Percentiles rank a stretch among this genome's conserved stretches.
These are phyloP conservation scores for Cyprinella venusta DNA, from an alignment of 2,797 vertebrate species.

Conservation along the genomic window DNA sequence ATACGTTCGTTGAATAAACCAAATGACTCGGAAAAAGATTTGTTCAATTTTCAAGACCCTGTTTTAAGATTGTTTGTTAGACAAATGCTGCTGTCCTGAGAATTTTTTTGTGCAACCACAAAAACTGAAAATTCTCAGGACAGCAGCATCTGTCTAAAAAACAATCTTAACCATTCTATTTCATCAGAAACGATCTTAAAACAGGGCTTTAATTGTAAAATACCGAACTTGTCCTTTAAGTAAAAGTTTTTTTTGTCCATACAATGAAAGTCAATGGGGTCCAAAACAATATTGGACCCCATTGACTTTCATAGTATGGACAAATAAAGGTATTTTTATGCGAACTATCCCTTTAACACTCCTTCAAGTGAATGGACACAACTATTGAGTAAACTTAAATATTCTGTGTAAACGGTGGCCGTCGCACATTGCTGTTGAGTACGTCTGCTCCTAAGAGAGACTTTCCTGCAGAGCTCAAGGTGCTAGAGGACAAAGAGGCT, in stretches of 20 bases:
- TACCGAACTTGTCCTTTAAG: no score
- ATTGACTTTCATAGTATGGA: not conserved
- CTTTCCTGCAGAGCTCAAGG: conserved; percentile 63
- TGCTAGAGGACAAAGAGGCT: conserved; percentile 68
- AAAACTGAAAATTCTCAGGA: no score
- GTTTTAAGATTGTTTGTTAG: no score
- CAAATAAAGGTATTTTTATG: not conserved
- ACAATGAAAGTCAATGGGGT: not conserved
- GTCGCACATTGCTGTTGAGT: conserved; percentile 6
- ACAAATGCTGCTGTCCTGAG: no score
- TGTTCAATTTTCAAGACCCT: no score
- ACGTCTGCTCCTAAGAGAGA: conserved; percentile 33
- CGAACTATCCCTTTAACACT: not conserved
- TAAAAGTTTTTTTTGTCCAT: not conserved
- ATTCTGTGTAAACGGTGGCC: conserved; percentile 3
- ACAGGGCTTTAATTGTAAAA: no score
- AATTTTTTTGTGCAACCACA: no score
- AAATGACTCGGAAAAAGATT: no score
- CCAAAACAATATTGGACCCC: not conserved
- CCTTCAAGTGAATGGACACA: not conserved
- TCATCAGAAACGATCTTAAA: no score
- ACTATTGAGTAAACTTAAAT: conserved; percentile 30
- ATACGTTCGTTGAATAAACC: no score
- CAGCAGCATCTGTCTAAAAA: no score
- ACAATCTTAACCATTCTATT: no score